Evolutionary conservation across 1,140 invertebrate species (phyloP).

Genomic region (Nephila pilipes): DNA sequence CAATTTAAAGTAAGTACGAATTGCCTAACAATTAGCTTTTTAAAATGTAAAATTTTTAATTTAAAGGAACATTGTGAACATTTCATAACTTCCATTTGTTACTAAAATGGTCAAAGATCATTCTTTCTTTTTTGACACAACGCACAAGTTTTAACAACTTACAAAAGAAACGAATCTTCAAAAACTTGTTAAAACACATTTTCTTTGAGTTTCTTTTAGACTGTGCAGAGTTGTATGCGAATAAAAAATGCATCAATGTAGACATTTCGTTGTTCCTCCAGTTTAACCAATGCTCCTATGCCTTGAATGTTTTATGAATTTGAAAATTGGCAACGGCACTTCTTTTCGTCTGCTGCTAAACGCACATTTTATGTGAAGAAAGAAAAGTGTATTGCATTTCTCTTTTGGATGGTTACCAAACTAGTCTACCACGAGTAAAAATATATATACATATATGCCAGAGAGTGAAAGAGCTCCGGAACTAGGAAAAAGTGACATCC

Average conservation of each 20-base stretch:
- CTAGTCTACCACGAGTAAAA: neutral
- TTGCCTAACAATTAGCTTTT: too few species aligned
- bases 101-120: too few species aligned
- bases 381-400: neutral
- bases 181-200: neutral
- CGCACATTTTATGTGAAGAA: neutral
- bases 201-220: neutral
- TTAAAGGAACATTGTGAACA: too few species aligned
- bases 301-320: neutral
- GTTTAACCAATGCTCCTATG: neutral
- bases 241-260: conserved; percentile 18
- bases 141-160: too few species aligned
- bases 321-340: conserved; percentile 4
- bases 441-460: too few species aligned
- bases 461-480: too few species aligned
- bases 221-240: neutral
- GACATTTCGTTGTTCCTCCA: neutral
- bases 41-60: too few species aligned
- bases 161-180: neutral
- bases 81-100: too few species aligned
- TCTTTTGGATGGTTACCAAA: conserved; percentile 10
- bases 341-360: neutral
- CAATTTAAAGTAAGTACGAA: too few species aligned
- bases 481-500: too few species aligned
- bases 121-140: too few species aligned